Evolutionary conservation across 2,113 vertebrate species (phyloP).

Genomic region (Anguilla rostrata): DNA sequence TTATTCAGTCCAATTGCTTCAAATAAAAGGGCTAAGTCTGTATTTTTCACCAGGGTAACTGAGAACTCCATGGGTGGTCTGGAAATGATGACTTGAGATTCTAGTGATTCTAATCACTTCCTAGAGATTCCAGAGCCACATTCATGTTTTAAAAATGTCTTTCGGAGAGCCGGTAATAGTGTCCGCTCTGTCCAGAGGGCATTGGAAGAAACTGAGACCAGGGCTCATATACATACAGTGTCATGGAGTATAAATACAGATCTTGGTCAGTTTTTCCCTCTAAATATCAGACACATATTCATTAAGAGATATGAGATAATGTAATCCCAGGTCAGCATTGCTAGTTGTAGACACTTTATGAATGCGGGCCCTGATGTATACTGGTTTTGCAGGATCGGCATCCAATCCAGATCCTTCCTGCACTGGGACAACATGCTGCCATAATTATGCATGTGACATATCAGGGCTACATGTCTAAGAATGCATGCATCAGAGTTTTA

Average conservation of each 20-base stretch:
- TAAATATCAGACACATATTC: no score
- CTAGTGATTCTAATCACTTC: no score
- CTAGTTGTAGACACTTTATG: no score
- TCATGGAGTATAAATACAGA: not conserved
- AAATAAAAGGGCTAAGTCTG: no score
- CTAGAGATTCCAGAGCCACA: not conserved
- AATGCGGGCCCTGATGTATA: no score
- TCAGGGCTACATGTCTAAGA: not conserved
- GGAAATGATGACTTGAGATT: not conserved
- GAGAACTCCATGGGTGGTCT: not conserved
- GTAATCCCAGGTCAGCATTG: no score
- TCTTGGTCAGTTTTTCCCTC: not conserved
- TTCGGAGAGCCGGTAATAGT: conserved; percentile 1
- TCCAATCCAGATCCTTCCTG: not conserved
- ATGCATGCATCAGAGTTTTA: not conserved
- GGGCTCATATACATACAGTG: not conserved
- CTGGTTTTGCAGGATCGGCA: conserved; percentile 17
- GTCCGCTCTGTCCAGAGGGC: not conserved
- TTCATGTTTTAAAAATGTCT: not conserved
- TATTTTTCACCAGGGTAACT: not conserved
- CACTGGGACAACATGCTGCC: not conserved
- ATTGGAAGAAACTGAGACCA: conserved; percentile 15
- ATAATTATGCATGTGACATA: not conserved
- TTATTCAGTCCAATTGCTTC: not conserved
- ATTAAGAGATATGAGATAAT: no score